Evolutionary conservation across 2,113 vertebrate species (phyloP), one percentile per base, ranked within the genome.

Genomic region (Bufo gargarizans): DNA sequence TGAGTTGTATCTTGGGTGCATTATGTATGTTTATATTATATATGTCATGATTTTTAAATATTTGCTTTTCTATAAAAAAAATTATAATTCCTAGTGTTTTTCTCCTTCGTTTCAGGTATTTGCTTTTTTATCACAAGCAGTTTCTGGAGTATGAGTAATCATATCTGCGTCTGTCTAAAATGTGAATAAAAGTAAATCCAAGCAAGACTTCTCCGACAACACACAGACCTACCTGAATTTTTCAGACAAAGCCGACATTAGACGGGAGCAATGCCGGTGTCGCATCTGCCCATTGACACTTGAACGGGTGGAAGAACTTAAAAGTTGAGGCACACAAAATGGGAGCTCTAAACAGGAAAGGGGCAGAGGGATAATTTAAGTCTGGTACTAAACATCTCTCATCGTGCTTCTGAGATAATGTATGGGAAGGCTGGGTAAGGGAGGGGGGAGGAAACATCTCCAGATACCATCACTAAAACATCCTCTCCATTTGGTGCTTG

Each of bases 61-160:
- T 33, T 33, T 33, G 33, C 33, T 33, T 33, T 33, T 33, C 33
- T 33, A 33, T 33, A 33, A 0, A n/a, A n/a, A n/a, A n/a, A n/a
- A n/a, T n/a, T n/a, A 55, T 6, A 55, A 55, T 6, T 11, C 6
- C 6, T 11, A 55, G 10, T 55, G 53, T 55, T 55, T 55, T 11
- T 55, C 86, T 79, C 43, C 14, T 86, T 88, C 1, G 20, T 77
- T 91, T 13, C 6, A 86, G 10, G 76, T 99, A 99, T 95, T 95
- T 99, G 91, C 95, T 99, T 93, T 99, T 99, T 96, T 99, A 99
- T 94, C 97, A 99, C 95, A 99, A 98, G 92, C 97, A 99, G 94
- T 98, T 99, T 94, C 96, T 99, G 91, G 97, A 99, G 88, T 99
- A 99, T 3, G 97, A 99, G 93, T 99, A 98, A 94, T 92, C 93